A percentile compares a stretch with the other conserved stretches of the same genome.
Conservation (phyloP, 1,140 invertebrate genomes). For the Drosophila lacertosa region DNA sequence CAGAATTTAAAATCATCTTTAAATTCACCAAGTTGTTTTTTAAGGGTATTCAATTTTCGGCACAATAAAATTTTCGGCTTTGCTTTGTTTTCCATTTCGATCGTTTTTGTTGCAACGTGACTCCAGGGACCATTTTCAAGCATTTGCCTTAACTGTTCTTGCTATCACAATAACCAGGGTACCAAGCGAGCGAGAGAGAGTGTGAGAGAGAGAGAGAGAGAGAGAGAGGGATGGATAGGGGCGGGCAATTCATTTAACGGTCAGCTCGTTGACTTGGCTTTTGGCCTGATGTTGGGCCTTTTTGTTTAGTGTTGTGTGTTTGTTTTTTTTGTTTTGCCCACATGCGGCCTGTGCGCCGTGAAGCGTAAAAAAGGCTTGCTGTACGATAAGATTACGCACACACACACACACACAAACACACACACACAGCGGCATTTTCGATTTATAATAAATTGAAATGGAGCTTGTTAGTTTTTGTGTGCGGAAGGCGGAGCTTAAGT, state of each 20-base stretch:
- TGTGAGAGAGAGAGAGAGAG: conserved; percentile 10
- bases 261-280: conserved; percentile 44
- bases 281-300: conserved; percentile 13
- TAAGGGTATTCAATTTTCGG: neutral
- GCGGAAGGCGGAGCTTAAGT: conserved; percentile 18
- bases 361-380: conserved; percentile 78
- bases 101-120: conserved; percentile 27
- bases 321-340: conserved; percentile 34
- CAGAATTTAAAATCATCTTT: too few relatives aligned
- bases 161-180: conserved; percentile 25
- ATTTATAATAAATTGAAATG: conserved; percentile 81
- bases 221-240: neutral
- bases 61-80: conserved; percentile 48
- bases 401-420: conserved; percentile 8
- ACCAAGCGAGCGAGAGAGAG: conserved; percentile 3
- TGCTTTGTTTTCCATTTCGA: conserved; percentile 11
- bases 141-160: conserved; percentile 11
- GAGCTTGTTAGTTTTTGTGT: conserved; percentile 74
- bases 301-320: too few relatives aligned
- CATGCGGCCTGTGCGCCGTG: conserved; percentile 53
- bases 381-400: conserved; percentile 69
- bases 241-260: conserved; percentile 40
- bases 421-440: conserved; percentile 45
- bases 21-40: too few relatives aligned
- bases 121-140: conserved; percentile 29